These are phyloP conservation scores for Lamellibrachia luymesi DNA, from an alignment of 1,140 invertebrate genomes.

Conservation along the genomic window DNA sequence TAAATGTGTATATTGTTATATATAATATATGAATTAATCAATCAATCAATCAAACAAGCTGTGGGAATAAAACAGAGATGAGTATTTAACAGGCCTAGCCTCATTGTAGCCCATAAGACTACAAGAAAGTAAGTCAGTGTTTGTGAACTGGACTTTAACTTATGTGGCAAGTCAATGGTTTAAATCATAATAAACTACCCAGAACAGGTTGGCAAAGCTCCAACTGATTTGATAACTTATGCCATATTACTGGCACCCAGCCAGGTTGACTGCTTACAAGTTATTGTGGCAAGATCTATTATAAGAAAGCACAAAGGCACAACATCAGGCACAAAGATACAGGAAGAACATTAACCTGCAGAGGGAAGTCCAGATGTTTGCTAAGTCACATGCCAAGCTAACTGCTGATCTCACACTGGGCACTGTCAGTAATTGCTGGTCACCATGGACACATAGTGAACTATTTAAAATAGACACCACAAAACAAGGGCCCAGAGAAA, in stretches of 20 bases:
- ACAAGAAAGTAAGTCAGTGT: too few relatives aligned
- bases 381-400: background rate
- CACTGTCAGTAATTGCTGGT: background rate
- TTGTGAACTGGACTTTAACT: background rate
- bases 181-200: background rate
- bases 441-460: background rate
- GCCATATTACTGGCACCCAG: background rate
- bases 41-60: too few relatives aligned
- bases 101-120: too few relatives aligned
- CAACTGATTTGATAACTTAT: background rate
- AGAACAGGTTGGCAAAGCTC: background rate
- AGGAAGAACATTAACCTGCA: background rate
- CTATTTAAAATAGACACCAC: background rate
- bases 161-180: background rate
- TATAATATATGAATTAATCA: too few relatives aligned
- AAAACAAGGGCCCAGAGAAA: background rate
- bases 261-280: too few relatives aligned
- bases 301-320: too few relatives aligned
- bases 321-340: background rate
- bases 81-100: too few relatives aligned
- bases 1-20: too few relatives aligned
- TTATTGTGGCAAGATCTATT: background rate
- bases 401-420: background rate
- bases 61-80: too few relatives aligned
- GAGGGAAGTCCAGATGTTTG: background rate